A percentile compares a stretch with the other conserved stretches of the same genome.
Evolutionary conservation across 2,113 vertebrate species (phyloP).

Genomic region (Alces alces): DNA sequence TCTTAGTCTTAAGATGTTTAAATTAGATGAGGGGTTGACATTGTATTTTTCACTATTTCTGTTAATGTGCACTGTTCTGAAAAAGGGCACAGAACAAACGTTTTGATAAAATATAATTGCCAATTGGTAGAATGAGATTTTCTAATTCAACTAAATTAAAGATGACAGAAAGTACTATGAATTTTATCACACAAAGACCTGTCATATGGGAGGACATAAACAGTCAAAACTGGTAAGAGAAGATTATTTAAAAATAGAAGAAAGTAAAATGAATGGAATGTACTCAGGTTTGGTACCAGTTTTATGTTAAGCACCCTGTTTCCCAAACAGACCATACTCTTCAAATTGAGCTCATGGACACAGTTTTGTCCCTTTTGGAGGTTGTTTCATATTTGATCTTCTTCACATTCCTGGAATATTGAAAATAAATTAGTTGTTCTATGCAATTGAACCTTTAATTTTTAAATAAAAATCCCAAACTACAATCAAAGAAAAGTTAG

Average conservation of each 20-base stretch:
- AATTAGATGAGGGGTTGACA: background rate
- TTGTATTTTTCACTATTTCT: background rate
- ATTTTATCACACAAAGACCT: background rate
- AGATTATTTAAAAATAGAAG: background rate
- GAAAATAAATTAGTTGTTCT: background rate
- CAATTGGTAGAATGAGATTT: conserved; percentile 13
- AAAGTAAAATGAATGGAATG: background rate
- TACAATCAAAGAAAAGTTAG: background rate
- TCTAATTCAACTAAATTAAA: conserved; percentile 36
- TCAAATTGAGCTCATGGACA: background rate
- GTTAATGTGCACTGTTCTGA: background rate
- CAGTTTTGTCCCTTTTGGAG: background rate
- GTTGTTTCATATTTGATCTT: background rate
- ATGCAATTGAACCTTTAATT: background rate
- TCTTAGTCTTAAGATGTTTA: conserved; percentile 29
- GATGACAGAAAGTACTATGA: background rate
- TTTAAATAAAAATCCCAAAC: background rate
- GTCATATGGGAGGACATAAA: background rate
- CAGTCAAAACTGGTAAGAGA: background rate
- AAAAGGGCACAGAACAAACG: background rate
- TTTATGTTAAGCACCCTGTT: background rate
- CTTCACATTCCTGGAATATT: background rate
- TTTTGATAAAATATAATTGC: conserved; percentile 26
- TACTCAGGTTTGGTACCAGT: background rate
- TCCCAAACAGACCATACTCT: background rate